Percentiles rank a stretch among this genome's conserved stretches.
Evolutionary conservation across 1,140 invertebrate genomes (phyloP).

Genomic region (Diabrotica virgifera): DNA sequence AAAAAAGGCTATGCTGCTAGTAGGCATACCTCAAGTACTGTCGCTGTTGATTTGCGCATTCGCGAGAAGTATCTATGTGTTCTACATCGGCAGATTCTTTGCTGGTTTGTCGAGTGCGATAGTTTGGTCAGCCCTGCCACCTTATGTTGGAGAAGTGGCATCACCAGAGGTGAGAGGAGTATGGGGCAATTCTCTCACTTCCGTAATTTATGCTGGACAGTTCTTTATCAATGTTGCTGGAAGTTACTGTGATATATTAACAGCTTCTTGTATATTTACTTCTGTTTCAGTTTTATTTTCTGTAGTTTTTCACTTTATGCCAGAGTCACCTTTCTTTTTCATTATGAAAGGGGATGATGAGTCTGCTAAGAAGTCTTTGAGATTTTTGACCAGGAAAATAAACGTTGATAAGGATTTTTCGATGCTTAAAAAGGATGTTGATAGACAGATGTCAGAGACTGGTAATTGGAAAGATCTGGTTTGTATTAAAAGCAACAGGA

Average conservation of each 20-base stretch:
- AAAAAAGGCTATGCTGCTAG: slow-evolving; percentile 5
- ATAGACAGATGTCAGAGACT: slow-evolving; percentile 34
- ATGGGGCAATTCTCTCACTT: slow-evolving; percentile 50
- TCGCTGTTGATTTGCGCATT: neutral
- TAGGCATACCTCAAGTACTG: neutral
- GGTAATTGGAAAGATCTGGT: slow-evolving; percentile 33
- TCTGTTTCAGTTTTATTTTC: neutral
- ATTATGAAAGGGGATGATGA: slow-evolving; percentile 34
- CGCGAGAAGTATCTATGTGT: slow-evolving; percentile 5
- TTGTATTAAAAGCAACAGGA: slow-evolving; percentile 37
- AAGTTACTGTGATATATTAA: slow-evolving; percentile 19
- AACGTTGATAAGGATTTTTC: slow-evolving; percentile 36
- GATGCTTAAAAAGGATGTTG: slow-evolving; percentile 35
- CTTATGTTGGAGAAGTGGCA: slow-evolving; percentile 64
- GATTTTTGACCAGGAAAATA: slow-evolving; percentile 51
- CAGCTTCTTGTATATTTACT: slow-evolving; percentile 23
- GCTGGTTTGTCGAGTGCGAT: slow-evolving; percentile 5
- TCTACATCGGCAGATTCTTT: slow-evolving; percentile 4
- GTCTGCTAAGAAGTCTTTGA: slow-evolving; percentile 33
- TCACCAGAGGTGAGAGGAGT: slow-evolving; percentile 62
- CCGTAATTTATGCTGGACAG: slow-evolving; percentile 53
- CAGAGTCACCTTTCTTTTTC: slow-evolving; percentile 42
- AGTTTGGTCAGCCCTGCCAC: slow-evolving; percentile 44
- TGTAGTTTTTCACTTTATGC: slow-evolving; percentile 30
- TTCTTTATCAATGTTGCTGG: slow-evolving; percentile 49